Percentiles rank a stretch among this genome's conserved stretches.
These are phyloP conservation scores for Cariama cristata DNA, from an alignment of 2,113 vertebrate genomes.

Conservation along the genomic window DNA sequence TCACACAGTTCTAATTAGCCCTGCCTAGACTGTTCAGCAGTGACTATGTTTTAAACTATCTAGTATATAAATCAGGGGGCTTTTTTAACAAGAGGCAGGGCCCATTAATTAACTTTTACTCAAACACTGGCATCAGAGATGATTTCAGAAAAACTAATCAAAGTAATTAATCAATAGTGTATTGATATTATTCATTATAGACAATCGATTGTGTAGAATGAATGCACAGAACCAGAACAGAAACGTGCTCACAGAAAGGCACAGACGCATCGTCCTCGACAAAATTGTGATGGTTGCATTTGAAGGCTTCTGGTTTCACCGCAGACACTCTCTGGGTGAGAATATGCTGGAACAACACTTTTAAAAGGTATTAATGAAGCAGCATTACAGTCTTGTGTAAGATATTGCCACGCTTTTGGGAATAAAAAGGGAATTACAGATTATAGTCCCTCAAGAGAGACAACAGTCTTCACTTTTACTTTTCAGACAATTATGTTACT, in stretches of 20 bases:
- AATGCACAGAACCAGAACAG: fast-evolving
- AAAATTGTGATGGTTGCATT: no score
- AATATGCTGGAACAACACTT: not conserved
- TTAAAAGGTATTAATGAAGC: not conserved
- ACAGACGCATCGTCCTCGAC: fast-evolving
- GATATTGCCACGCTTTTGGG: no score
- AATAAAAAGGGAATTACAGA: not conserved
- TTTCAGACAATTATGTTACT: not conserved
- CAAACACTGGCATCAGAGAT: not conserved
- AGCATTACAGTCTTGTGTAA: not conserved
- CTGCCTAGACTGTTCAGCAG: not conserved
- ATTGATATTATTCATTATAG: not conserved
- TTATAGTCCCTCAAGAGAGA: not conserved
- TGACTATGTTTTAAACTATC: not conserved
- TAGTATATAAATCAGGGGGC: fast-evolving
- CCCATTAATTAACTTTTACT: not conserved
- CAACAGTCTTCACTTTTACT: not conserved
- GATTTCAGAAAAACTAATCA: not conserved
- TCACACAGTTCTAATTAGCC: not conserved
- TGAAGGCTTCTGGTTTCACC: not conserved
- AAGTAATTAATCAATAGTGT: not conserved
- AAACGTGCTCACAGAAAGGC: not conserved
- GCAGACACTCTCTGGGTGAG: not conserved
- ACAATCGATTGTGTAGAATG: not conserved
- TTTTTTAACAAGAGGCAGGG: not conserved